Conservation (phyloP, 2,888 invertebrate genomes). For the Shargacucullia verbasci region DNA sequence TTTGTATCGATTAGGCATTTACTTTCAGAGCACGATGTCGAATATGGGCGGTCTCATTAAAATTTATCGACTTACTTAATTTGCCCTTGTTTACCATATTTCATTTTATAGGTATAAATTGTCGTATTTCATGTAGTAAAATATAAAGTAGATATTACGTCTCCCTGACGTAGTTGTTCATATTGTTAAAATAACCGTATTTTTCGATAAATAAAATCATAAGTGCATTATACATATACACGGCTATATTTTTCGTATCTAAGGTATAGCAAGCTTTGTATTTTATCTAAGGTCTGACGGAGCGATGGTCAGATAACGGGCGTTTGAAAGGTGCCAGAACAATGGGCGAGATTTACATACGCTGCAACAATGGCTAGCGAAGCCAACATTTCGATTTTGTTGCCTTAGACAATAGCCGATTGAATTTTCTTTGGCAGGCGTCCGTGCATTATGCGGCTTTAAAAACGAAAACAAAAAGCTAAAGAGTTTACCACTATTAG, state of each 20-base stretch:
- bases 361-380: slow-evolving; percentile 29
- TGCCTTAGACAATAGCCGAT: slow-evolving; percentile 26
- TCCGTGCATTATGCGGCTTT: no score
- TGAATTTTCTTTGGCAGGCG: slow-evolving; percentile 2
- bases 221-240: no score
- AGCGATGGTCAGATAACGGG: slow-evolving; percentile 49
- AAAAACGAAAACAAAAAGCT: no score
- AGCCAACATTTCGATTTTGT: slow-evolving; percentile 29
- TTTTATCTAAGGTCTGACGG: slow-evolving; percentile 21
- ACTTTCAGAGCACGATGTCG: background rate
- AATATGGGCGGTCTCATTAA: background rate
- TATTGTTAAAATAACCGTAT: no score
- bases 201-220: no score
- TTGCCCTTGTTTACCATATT: background rate
- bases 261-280: slow-evolving; percentile 8
- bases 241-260: background rate
- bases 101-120: background rate
- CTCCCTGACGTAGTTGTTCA: no score
- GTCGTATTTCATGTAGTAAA: no score
- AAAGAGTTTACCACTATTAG: no score
- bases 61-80: background rate
- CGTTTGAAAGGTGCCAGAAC: slow-evolving; percentile 50
- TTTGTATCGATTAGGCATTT: background rate
- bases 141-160: background rate
- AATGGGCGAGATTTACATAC: slow-evolving; percentile 58